Evolutionary conservation across 2,797 vertebrate species (phyloP), one percentile per base, ranked within the genome.

Genomic region (Brachyrhaphis roseni): DNA sequence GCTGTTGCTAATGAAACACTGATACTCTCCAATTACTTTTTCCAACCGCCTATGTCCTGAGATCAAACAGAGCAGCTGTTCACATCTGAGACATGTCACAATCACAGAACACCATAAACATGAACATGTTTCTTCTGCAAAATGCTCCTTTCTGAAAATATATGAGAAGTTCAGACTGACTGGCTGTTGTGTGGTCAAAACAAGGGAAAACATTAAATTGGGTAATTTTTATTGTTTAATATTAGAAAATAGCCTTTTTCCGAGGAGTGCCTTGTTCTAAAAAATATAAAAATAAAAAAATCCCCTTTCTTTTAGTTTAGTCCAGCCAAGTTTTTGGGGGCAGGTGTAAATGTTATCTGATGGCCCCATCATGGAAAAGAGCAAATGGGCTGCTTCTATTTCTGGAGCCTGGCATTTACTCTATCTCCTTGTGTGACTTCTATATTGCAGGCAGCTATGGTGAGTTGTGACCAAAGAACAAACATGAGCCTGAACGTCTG

Each of bases 301-400:
- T 43, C 23, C 3, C 18, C 20, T 68, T 34, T 41, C 31, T 70
- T 53, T n/a, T 36, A 26, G 45, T 36, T 70, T 72, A 41, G 31
- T 75, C 76, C 66, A 53, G 75, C 45, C 82, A 76, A 57, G 51
- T 80, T 88, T 90, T 83, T 70, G 46, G 72, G 73, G 57, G 76
- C 84, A 88, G 86, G 90, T 91, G 85, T 92, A 90, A 92, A 91
- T 94, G 89, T 93, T 94, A 94, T 94, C 93, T 92, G 83, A 90
- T 87, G 79, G 59, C 78, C 68, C 86, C 90, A 92, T 94, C 91
- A 93, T 82, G 85, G 91, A 91, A 93, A 94, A 90, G 85, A 91
- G 82, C 88, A 88, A 91, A 93, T 70, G 82, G 46, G 84, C 75
- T 53, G 89, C 82, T 81, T 86, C 93, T 95, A 93, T 94, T 93